Base-by-base conservation (phyloP, 1,140 invertebrate species). In the Anoplolepis gracilipes region DNA sequence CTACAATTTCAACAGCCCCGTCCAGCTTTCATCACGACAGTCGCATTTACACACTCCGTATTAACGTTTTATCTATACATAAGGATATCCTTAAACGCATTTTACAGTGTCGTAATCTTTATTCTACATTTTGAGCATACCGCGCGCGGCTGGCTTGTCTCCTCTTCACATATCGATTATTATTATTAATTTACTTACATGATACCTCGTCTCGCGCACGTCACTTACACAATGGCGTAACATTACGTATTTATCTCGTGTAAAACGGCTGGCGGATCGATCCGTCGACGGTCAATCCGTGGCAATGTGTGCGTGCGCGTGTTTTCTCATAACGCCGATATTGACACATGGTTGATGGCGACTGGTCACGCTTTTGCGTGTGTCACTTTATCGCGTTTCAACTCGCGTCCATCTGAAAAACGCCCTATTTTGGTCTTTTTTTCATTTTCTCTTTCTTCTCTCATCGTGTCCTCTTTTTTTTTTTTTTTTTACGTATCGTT, bases 81-180 rank as follows among this genome's bases (percentile, higher is more conserved):
- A 87, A 87, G 86, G 67, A 73, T 86, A 73, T 65, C 76, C 61
- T 87, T 85, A 89, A 91, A 84, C 89, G 81, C 79, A 86, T 82
- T 88, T 61, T 86, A 87, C 85, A 91, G 70, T 89, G 81, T 87
- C 84, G 62, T 73, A 85, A 90, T 81, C 49, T 92, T 92, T 88
- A 91, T 76, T 90, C 91, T 92, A 92, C 87, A 81, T 89, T 94
- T 94, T 94, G 93, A 94, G 93, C 93, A 93, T 93, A 92, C 85
- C 89, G 85, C 91, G 81, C 90, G 92, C 92, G 93, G 92, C 92
- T 93, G 90, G 85, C 86, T 91, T 90, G 82, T 89, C 39, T 86
- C 33, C 73, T 86, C 69, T 69, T 33, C 49, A 42, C 36, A 57
- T 75, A 75, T 75, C 22, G 70, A 64, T 72, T 76, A 64, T 62